These are phyloP conservation scores for Solen grandis DNA, from an alignment of 1,140 invertebrate species.

Conservation along the genomic window DNA sequence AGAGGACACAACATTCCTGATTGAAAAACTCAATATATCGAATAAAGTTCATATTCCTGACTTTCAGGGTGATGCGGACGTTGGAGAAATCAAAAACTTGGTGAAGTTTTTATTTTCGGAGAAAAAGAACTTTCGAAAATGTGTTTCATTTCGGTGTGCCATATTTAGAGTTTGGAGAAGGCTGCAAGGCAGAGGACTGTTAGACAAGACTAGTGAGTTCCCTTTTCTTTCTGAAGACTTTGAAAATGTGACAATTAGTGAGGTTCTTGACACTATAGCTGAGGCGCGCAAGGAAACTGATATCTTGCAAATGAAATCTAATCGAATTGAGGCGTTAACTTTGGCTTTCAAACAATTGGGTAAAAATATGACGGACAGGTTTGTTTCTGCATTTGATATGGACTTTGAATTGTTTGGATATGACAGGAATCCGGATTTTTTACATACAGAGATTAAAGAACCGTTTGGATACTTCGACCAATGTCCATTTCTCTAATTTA, in stretches of 20 bases:
- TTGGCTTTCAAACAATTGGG: background rate
- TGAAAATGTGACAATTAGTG: background rate
- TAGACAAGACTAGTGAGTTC: background rate
- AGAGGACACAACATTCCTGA: conserved; percentile 12
- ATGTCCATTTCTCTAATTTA: too few species aligned
- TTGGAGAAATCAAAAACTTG: conserved; percentile 17
- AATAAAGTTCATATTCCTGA: conserved; percentile 16
- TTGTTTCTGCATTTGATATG: background rate
- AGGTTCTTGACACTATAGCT: too few species aligned
- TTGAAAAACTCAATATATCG: conserved; percentile 9
- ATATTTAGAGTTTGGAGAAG: conserved; percentile 25
- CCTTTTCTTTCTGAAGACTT: conserved; percentile 4
- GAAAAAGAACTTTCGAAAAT: background rate
- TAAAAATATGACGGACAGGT: background rate
- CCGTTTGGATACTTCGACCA: too few species aligned
- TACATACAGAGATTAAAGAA: too few species aligned
- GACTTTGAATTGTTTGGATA: conserved; percentile 41
- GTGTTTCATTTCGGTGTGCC: conserved; percentile 28
- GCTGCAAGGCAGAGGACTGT: conserved; percentile 28
- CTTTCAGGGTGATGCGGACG: background rate
- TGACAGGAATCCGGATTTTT: too few species aligned
- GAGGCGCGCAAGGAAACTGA: background rate
- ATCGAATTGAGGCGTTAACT: background rate
- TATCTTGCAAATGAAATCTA: background rate
- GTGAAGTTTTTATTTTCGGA: conserved; percentile 22